Evolutionary conservation across 30 jellyfish, hydroid and myxozoan genomes (phyloP), one percentile per base, ranked within the genome.

Genomic region (Cassiopea andromeda): DNA sequence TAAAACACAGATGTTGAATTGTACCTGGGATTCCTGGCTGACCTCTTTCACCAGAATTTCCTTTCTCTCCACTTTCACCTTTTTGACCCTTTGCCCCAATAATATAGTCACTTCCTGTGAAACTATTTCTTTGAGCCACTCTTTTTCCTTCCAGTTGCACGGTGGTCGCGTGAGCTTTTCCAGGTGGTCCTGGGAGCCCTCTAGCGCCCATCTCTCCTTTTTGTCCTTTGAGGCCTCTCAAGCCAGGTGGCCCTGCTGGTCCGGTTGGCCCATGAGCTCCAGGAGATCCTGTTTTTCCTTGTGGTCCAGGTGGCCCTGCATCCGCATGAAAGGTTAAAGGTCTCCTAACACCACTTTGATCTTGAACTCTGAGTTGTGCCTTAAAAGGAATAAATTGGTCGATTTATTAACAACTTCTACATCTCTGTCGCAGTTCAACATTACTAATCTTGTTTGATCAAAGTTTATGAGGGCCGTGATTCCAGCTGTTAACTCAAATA

Each of bases 231-330:
- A 78, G 84, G n/a, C 98, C 98, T 15, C 61, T 54, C 12, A 81
- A 75, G 1, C 98, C 98, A 43, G 48, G 77, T 44, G 81, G 83
- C 57, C 98, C 98, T 38, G 84, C 45, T 50, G 84, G 89, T 64
- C 98, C 98, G 2, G 86, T 59, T 4, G 85, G 82, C 19, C 98
- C 98, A 19, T 80, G 92, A 2, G 82, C 59, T 13, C 98, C 98
- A 5, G 91, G 95, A 16, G 91, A 93, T n/a, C n/a, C n/a, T n/a
- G n/a, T n/a, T n/a, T n/a, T n/a, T 15, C 98, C 94, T 68, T 83
- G 68, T 1, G 84, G 89, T 15, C 98, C 98, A 19, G n/a, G 9
- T 70, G 50, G 84, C 2, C 94, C 94, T 7, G 89, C 94, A 17
- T 91, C 94, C n/a, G n/a, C n/a, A n/a, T n/a, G n/a, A n/a, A n/a